phyloP scores from a whole-genome alignment of 2,888 invertebrate genomes.

The Lomographa bimaculata region DNA sequence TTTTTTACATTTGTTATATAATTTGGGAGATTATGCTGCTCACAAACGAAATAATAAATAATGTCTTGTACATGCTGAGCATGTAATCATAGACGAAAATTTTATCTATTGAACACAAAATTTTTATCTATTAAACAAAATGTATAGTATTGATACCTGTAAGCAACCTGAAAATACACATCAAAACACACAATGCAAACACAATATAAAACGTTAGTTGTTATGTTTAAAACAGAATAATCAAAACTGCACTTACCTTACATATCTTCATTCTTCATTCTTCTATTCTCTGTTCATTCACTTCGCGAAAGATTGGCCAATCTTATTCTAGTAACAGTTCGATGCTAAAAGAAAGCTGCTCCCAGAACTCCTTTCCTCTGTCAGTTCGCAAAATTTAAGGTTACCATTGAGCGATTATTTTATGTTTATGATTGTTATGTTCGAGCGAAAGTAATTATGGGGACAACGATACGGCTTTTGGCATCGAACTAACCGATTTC shows the following conservation, averaged over 20 bases:
- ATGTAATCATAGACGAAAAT: no score
- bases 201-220: slow-evolving; percentile 52
- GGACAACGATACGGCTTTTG: slow-evolving; percentile 65
- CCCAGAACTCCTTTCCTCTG: slow-evolving; percentile 39
- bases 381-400: slow-evolving; percentile 48
- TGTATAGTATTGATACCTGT: slow-evolving; percentile 77
- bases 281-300: slow-evolving; percentile 45
- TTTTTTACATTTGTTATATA: no score
- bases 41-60: no score
- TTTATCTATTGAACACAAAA: no score
- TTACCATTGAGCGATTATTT: slow-evolving; percentile 69
- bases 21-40: no score
- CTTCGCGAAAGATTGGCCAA: slow-evolving; percentile 71
- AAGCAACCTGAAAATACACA: slow-evolving; percentile 71
- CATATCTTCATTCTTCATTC: slow-evolving; percentile 43
- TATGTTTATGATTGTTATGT: slow-evolving; percentile 68
- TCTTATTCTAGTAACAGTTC: slow-evolving; percentile 63
- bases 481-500: slow-evolving; percentile 62
- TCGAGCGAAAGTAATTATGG: slow-evolving; percentile 67
- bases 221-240: slow-evolving; percentile 42
- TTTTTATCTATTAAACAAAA: no score
- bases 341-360: slow-evolving; percentile 70
- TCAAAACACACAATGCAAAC: slow-evolving; percentile 63
- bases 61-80: no score
- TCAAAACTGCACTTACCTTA: slow-evolving; percentile 67